Base-by-base conservation (phyloP, 2,888 invertebrate genomes). In the Labia minor region DNA sequence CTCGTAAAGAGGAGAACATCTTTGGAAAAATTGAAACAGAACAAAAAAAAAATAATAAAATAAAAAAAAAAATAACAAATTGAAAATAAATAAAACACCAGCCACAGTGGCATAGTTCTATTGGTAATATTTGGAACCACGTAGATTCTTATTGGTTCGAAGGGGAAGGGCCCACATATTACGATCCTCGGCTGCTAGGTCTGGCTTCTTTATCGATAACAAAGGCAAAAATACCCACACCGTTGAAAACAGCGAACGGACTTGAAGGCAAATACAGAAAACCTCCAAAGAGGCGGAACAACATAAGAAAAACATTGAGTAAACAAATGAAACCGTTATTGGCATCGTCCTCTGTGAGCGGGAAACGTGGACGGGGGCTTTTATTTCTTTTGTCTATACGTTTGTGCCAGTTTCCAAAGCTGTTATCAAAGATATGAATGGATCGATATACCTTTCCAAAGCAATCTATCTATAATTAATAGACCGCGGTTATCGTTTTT, bases 261-360 rank as follows among this genome's bases (percentile, higher is more conserved):
- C 49, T 26, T 16, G 49, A 49, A 49, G 49, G 49, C 49, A 49
- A 49, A 49, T 49, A 49, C 49, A 16, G 49, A 14, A 49, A 49
- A 49, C 49, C 49, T n/a, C 49, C 49, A 49, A 49, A 49, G 49
- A 49, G 49, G 16, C 14, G 49, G 49, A 49, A 49, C 49, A 49
- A 49, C 49, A 49, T 49, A 49, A 49, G 49, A 49, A 49, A 26
- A 49, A 49, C 49, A 49, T 49, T 8, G 49, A 49, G 49, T 49
- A 49, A 49, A 49, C 49, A 49, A 49, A 49, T 49, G 49, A 49
- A 49, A 49, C 49, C 49, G 49, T 49, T 49, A 49, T 49, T 49
- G 49, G 49, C 49, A 49, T 49, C 49, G 49, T 49, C 49, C 49
- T 16, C 49, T 49, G 3, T 14, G n/a, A n/a, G n/a, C n/a, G n/a